Conservation (phyloP, 2,797 vertebrate genomes). For the Pteropus rufus region DNA sequence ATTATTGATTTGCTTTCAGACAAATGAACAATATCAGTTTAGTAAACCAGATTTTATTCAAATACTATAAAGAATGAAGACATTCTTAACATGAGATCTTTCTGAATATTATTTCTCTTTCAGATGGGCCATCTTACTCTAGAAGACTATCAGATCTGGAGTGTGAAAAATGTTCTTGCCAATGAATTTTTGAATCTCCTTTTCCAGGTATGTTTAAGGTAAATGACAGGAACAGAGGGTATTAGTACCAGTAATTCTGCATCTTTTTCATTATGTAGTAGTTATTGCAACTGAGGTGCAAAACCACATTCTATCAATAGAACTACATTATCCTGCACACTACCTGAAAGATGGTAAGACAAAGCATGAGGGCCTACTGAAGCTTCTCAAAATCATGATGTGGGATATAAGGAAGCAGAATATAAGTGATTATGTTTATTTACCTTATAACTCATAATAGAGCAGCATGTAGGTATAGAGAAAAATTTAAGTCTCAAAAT, state of each 20-base stretch:
- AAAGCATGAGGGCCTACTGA: background rate
- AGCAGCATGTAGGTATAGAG: background rate
- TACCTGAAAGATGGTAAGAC: background rate
- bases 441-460: background rate
- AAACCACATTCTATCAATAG: background rate
- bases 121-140: constrained; percentile 95
- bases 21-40: background rate
- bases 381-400: background rate
- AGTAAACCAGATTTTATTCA: constrained; percentile 34
- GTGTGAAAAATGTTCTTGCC: constrained; percentile 97
- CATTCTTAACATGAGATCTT: background rate
- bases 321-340: background rate
- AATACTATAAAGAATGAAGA: background rate
- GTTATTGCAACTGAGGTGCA: background rate
- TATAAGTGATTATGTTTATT: background rate
- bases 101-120: constrained; percentile 38
- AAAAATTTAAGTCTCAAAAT: background rate
- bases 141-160: constrained; percentile 99
- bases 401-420: background rate
- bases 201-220: constrained; percentile 90
- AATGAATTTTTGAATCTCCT: constrained; percentile 98
- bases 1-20: constrained; percentile 28
- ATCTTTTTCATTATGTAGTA: constrained; percentile 8
- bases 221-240: background rate
- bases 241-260: background rate